Evolutionary conservation across 2,797 vertebrate species (phyloP).

Genomic region (Acrossocheilus wenchowensis): DNA sequence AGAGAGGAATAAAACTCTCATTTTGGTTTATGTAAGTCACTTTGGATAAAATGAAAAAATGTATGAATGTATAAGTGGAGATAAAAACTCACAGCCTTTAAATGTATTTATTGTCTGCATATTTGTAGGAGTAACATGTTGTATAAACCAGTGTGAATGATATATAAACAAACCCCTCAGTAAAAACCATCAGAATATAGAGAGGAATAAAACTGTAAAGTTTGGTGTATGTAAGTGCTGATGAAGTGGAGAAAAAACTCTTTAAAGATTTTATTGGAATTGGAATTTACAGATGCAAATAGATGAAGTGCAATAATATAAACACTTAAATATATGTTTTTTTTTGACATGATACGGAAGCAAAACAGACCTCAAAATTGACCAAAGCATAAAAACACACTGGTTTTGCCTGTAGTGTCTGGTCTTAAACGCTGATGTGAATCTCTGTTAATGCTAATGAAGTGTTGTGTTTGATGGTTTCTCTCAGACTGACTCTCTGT

Average conservation of each 20-base stretch:
- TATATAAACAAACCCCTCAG: neutral
- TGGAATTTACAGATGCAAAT: neutral
- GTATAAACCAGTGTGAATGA: neutral
- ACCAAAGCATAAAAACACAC: neutral
- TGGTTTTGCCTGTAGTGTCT: neutral
- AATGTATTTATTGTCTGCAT: too few relatives aligned
- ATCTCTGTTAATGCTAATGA: neutral
- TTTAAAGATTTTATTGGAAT: neutral
- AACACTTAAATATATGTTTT: neutral
- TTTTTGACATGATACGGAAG: neutral
- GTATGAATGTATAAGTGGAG: too few relatives aligned
- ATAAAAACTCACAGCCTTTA: too few relatives aligned
- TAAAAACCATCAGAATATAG: neutral
- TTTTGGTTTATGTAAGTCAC: too few relatives aligned
- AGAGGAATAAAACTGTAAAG: too few relatives aligned
- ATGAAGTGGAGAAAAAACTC: neutral
- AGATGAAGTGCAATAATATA: neutral
- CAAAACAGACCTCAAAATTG: neutral
- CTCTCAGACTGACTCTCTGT: neutral
- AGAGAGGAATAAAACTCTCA: too few relatives aligned
- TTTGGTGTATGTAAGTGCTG: too few relatives aligned
- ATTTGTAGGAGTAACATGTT: too few relatives aligned
- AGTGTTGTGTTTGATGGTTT: neutral
- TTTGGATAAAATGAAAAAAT: too few relatives aligned
- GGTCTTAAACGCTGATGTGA: neutral